These are phyloP conservation scores for Cryptoblepharus egeriae DNA, from an alignment of 2,797 vertebrate genomes.

Conservation along the genomic window DNA sequence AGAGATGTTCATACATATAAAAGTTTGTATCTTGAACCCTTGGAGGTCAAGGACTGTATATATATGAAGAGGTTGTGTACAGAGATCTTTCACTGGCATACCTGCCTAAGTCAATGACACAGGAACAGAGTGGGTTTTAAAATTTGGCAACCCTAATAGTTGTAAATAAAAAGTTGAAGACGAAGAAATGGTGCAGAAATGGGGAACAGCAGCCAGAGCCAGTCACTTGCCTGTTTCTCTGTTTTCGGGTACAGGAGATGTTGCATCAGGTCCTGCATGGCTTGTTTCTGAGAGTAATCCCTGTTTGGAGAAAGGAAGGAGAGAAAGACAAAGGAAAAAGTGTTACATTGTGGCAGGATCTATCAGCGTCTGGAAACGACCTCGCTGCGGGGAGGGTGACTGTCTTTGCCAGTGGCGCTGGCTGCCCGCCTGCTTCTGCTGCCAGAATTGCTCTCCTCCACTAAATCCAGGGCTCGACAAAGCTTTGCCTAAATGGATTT, in stretches of 20 bases:
- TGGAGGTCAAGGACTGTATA: no score
- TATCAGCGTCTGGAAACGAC: slow-evolving; percentile 30
- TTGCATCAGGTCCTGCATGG: slow-evolving; percentile 47
- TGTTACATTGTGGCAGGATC: slow-evolving; percentile 31
- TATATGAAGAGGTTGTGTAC: background rate
- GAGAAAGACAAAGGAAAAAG: background rate
- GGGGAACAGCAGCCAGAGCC: background rate
- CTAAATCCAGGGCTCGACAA: slow-evolving; percentile 60
- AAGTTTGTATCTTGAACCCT: no score
- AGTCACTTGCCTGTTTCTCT: slow-evolving; percentile 71
- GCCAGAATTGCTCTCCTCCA: slow-evolving; percentile 41
- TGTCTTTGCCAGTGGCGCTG: slow-evolving; percentile 44
- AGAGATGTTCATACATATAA: no score
- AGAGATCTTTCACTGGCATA: no score
- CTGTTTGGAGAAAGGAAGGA: slow-evolving; percentile 50
- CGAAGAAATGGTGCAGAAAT: background rate
- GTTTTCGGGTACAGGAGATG: slow-evolving; percentile 70
- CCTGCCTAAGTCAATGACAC: no score
- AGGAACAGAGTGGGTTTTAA: background rate
- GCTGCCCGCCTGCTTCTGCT: slow-evolving; percentile 45
- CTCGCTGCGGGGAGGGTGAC: slow-evolving; percentile 27
- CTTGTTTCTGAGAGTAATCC: slow-evolving; percentile 55
- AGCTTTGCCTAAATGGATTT: slow-evolving; percentile 71
- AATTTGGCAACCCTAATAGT: background rate
- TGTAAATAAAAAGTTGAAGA: background rate